Base-by-base conservation (phyloP, 2,113 vertebrate genomes). In the Rhinopithecus roxellana region DNA sequence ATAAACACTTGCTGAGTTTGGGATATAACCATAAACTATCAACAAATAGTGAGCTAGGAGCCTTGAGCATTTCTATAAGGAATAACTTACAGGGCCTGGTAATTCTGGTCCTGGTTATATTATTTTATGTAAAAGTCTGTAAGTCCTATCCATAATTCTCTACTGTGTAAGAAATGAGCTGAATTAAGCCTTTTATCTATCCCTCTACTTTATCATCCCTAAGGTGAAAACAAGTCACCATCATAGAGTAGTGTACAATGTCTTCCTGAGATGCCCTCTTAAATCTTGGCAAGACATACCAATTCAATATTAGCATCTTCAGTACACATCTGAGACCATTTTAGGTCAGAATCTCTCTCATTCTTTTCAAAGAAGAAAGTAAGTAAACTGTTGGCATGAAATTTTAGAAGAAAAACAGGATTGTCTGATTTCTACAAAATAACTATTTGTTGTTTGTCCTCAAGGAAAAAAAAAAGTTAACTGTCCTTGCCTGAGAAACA, bases 401-500 rank as follows among this genome's bases (percentile, higher is more conserved):
- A 89, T 72, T 88, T 45, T 43, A 78, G 75, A 67, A 83, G 40
- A 35, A 94, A 96, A 80, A 88, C 9, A 91, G 25, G 52, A 82
- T 69, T 87, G 27, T 80, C 52, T 70, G 48, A 35, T 84, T 93
- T 90, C 88, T 27, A 95, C 40, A 96, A 90, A 90, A 69, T 2
- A 61, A 90, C 70, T 11, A 80, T 35, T 67, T 87, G 52, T 18
- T 96, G 35, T 75, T 91, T 89, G 22, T 50, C 72, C 23, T 93
- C 45, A 40, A 35, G 52, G 67, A 89, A n/a, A 61, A 55, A 61
- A 82, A 70, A 35, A 22, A 84, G 48, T 91, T 50, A 92, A 84
- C 93, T 80, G 52, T 40, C 61, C n/a, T 61, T 69, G 80, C 52
- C 61, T 90, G 45, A 94, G 72, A 95, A 97, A 93, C 57, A 90